phyloP scores from a whole-genome alignment of 1,140 invertebrate genomes.

The Caenorhabditis latens region DNA sequence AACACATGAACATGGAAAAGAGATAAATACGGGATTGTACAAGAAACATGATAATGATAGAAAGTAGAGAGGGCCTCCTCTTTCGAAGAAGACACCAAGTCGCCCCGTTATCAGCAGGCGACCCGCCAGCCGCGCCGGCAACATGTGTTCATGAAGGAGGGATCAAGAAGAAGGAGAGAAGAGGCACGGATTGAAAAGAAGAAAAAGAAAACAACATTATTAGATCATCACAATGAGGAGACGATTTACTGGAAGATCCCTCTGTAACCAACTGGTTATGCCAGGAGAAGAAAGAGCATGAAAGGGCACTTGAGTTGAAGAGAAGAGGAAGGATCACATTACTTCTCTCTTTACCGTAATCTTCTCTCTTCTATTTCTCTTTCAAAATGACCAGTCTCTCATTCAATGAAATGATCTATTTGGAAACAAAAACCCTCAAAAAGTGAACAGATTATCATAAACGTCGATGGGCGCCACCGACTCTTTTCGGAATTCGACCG shows the following conservation, averaged over 20 bases:
- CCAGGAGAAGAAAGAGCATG: neutral
- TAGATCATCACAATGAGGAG: neutral
- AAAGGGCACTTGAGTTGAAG: conserved; percentile 31
- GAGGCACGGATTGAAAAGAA: neutral
- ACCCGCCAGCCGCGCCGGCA: conserved; percentile 45
- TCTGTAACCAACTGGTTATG: neutral
- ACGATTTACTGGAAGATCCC: conserved; percentile 24
- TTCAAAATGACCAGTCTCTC: conserved; percentile 15
- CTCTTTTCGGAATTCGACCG: conserved; percentile 20
- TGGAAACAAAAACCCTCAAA: conserved; percentile 8
- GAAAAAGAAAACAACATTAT: conserved; percentile 42
- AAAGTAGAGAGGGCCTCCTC: neutral
- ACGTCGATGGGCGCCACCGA: neutral
- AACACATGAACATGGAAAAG: neutral
- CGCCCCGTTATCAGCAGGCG: conserved; percentile 41
- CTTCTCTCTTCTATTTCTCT: neutral
- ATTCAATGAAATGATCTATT: neutral
- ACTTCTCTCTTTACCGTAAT: conserved; percentile 29
- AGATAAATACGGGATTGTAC: conserved; percentile 25
- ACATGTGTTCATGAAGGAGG: conserved; percentile 41
- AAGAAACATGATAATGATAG: conserved; percentile 49
- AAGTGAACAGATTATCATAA: conserved; percentile 50
- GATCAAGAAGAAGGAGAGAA: conserved; percentile 13
- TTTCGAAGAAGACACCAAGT: neutral
- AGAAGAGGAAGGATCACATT: conserved; percentile 28